phyloP scores from a whole-genome alignment of 2,113 vertebrate species.

The Apteryx owenii region DNA sequence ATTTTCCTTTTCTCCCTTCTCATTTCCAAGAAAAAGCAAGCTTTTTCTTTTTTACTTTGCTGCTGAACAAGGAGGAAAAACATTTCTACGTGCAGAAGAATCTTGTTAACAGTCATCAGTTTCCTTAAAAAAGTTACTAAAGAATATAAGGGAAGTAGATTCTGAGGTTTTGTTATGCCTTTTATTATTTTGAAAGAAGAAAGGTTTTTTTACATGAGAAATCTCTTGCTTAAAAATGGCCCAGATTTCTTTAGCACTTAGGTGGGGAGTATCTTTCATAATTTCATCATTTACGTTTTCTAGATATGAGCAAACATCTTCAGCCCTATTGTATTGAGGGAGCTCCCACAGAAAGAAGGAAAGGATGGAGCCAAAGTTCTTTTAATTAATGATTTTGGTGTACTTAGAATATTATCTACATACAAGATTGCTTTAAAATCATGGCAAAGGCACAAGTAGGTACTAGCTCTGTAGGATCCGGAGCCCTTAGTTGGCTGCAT shows the following conservation, averaged over 20 bases:
- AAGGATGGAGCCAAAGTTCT: background rate
- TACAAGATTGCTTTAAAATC: background rate
- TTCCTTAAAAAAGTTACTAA: background rate
- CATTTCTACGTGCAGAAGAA: background rate
- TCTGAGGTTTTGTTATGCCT: background rate
- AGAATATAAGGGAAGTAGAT: background rate
- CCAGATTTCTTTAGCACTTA: background rate
- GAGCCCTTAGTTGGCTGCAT: background rate
- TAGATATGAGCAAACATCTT: background rate
- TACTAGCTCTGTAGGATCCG: background rate
- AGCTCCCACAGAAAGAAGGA: background rate
- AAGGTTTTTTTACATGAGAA: background rate
- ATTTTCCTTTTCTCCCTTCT: background rate
- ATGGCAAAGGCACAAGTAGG: background rate
- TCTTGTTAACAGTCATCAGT: background rate
- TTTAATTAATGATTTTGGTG: background rate
- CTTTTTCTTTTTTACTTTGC: no score
- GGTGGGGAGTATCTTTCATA: background rate
- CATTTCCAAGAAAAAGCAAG: background rate
- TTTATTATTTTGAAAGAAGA: background rate
- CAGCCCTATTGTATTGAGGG: background rate
- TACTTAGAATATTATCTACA: background rate
- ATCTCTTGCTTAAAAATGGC: background rate
- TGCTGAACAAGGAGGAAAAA: background rate
- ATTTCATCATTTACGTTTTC: background rate